Evolutionary conservation across 1,140 invertebrate genomes (phyloP).

Genomic region (Forficula auricularia): DNA sequence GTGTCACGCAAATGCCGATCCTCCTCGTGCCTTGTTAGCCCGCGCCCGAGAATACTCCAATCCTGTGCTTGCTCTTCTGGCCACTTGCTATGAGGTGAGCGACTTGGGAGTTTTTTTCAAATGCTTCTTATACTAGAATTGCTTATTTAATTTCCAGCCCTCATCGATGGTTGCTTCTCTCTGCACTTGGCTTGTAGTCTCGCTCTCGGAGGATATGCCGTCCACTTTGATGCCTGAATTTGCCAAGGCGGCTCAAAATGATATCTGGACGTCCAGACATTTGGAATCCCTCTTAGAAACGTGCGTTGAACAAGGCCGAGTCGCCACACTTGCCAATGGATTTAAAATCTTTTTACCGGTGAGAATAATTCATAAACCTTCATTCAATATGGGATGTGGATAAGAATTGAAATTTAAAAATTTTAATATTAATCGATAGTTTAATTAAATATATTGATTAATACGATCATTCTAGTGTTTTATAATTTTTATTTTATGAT

Average conservation of each 20-base stretch:
- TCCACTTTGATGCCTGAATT: neutral
- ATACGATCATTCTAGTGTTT: no score
- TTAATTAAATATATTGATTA: no score
- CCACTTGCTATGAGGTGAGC: slow-evolving; percentile 46
- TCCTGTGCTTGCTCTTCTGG: slow-evolving; percentile 40
- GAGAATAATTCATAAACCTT: slow-evolving; percentile 20
- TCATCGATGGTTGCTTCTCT: slow-evolving; percentile 40
- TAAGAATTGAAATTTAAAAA: no score
- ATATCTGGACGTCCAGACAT: neutral
- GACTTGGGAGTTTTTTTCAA: neutral
- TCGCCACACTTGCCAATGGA: slow-evolving; percentile 34
- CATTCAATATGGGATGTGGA: no score
- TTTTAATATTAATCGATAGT: no score
- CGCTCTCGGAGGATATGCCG: slow-evolving; percentile 8
- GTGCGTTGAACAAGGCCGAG: slow-evolving; percentile 30
- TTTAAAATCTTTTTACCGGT: slow-evolving; percentile 45
- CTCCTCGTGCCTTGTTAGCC: slow-evolving; percentile 37
- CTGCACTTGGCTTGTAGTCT: slow-evolving; percentile 39
- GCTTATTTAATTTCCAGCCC: slow-evolving; percentile 27
- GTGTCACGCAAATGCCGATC: slow-evolving; percentile 46
- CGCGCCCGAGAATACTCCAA: slow-evolving; percentile 33
- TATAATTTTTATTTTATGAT: no score
- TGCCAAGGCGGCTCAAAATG: neutral
- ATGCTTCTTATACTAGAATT: neutral
- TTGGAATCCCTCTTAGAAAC: slow-evolving; percentile 26